phyloP scores from a whole-genome alignment of 2,797 vertebrate genomes.

The Valencia hispanica region DNA sequence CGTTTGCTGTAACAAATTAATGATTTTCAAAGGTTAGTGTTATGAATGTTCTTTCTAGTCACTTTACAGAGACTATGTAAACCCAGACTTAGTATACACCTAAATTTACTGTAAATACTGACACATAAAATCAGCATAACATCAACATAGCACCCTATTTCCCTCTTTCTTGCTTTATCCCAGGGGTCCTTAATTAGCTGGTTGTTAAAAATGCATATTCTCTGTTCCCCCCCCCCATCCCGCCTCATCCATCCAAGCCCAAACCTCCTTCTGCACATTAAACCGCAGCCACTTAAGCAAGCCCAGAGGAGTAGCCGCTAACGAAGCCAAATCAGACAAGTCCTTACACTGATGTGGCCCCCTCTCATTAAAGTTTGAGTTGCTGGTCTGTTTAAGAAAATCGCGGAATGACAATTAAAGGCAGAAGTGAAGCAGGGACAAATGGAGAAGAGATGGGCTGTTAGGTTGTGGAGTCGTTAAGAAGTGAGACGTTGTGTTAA shows the following conservation, averaged over 20 bases:
- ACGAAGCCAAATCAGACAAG: conserved; percentile 68
- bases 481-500: conserved; percentile 50
- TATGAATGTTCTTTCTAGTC: background rate
- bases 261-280: conserved; percentile 72
- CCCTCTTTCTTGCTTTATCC: conserved; percentile 31
- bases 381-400: conserved; percentile 54
- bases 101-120: conserved; percentile 5
- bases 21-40: background rate
- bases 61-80: too few relatives aligned
- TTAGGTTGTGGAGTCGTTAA: conserved; percentile 30
- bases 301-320: conserved; percentile 73
- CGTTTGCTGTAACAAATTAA: background rate
- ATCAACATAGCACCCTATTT: conserved; percentile 42
- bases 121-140: conserved; percentile 19
- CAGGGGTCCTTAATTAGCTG: conserved; percentile 72
- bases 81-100: background rate
- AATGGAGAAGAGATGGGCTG: conserved; percentile 40
- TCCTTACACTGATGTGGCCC: conserved; percentile 59
- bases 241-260: conserved; percentile 42
- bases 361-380: conserved; percentile 79
- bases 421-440: conserved; percentile 37
- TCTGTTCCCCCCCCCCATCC: conserved; percentile 1
- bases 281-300: conserved; percentile 79
- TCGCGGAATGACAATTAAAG: conserved; percentile 64
- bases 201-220: conserved; percentile 75